Evolutionary conservation across 2,113 vertebrate genomes (phyloP), one percentile per base, ranked within the genome.

Genomic region (Muntiacus muntjak): DNA sequence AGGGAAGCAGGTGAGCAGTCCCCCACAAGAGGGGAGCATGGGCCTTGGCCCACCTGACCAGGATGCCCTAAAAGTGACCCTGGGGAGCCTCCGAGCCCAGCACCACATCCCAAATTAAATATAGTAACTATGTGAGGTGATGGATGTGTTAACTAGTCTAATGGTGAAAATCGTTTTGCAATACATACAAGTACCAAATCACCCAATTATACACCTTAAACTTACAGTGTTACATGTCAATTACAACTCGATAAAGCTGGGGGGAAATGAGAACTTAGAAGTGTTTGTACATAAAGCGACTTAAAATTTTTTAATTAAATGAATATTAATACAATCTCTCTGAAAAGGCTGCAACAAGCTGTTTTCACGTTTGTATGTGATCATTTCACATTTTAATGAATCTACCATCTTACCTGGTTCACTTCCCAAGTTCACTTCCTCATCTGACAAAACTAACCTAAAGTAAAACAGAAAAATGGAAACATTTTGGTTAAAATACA

Each of bases 401-500:
- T 96, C 89, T 62, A 47, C 6, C 5, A 82, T 97, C 98, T 88
- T 98, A 99, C 99, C 98, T 98, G 97, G 50, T 55, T 98, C 98
- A 89, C 86, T 97, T 83, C 78, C 96, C 67, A 97, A 96, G 97
- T 95, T 97, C 52, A 96, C 96, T 89, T 99, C 98, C 25, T 99
- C 99, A 97, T 99, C 99, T 98, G 99, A 98, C 76, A 99, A 99
- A 97, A 99, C 98, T 97, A 99, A 97, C 92, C 99, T 99, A 83
- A 89, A 96, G n/a, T 79, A 92, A 95, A 92, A 87, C 9, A 54
- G 95, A 94, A 97, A 90, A 85, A 67, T 26, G 7, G 25, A 93
- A 54, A 94, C 52, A 94, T 90, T 97, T 96, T 95, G 30, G 58
- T 96, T 96, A 96, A 94, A 96, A 91, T 76, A 96, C 8, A 81